Base-by-base conservation (phyloP, 2,797 vertebrate species). In the Acipenser ruthenus region DNA sequence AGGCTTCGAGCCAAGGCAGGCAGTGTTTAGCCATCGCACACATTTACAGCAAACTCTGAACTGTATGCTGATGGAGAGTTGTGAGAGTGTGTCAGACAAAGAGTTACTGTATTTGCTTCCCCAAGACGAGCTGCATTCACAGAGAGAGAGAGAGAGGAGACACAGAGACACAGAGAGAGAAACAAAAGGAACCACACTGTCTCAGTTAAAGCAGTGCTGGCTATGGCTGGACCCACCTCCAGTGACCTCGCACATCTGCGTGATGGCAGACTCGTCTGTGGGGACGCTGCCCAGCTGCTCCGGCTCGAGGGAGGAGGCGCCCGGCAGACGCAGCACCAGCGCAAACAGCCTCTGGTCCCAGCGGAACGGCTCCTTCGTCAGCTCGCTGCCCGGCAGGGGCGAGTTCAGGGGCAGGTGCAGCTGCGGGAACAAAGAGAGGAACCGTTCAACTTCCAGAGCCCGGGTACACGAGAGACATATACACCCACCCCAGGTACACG, bases 331-430 rank as follows among this genome's bases (percentile, higher is more conserved):
- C 75, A 99, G 88, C 37, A 97, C 97, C 82, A 99, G 78, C 23
- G 97, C 95, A 74, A 99, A 99, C 69, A 99, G 90, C 69, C 97
- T 92, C 79, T 99, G 96, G 90, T 99, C 97, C 97, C 97, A 99
- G 63, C 96, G 94, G 77, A 99, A 99, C 6, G 96, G 95, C 84
- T 99, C 97, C 91, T 98, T 99, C 83, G 96, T 99, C 76, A 99
- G 86, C 77, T 99, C 97, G 73, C 97, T 99, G 84, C 97, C 97
- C 48, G 96, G 93, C 79, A 99, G 72, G 8, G 97, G 95, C 62
- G 97, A 98, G 84, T 97, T 94, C 78, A 99, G 85, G 0, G 97
- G 97, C 80, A 99, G 90, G 85, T 98, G 94, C 78, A 99, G 94
- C 97, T 99, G 75, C 60, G 23, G 23, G 12, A 55, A 61, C 6